These are phyloP conservation scores for Hydrozoanthus gracilis DNA, from an alignment of 92 coral and sea anemone genomes.

Conservation along the genomic window DNA sequence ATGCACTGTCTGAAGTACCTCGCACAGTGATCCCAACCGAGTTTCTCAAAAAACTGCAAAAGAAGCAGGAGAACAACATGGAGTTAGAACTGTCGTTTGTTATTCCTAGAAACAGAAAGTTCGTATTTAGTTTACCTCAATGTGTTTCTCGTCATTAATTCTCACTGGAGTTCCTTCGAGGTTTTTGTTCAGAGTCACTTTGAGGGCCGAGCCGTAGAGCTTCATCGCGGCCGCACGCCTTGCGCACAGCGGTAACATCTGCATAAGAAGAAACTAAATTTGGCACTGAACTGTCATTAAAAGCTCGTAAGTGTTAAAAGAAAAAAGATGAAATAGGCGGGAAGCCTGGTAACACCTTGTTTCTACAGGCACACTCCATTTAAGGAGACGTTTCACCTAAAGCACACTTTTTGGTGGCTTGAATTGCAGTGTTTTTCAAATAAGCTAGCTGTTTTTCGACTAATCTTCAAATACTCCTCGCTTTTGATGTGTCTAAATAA, in stretches of 20 bases:
- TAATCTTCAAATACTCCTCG: no score
- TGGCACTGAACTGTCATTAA: no score
- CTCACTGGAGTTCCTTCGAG: constrained; percentile 48
- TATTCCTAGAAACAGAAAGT: not conserved
- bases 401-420: no score
- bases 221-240: constrained; percentile 48
- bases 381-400: no score
- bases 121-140: constrained; percentile 15
- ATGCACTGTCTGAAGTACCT: constrained; percentile 70
- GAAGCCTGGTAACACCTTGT: no score
- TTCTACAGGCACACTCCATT: no score
- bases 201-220: constrained; percentile 32
- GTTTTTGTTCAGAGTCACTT: constrained; percentile 35
- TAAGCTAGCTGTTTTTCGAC: no score
- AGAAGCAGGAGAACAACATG: constrained; percentile 11
- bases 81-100: not conserved
- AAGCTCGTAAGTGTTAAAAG: no score
- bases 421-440: no score
- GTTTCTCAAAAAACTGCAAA: constrained; percentile 84
- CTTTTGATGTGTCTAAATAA: no score
- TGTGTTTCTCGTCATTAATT: constrained; percentile 44
- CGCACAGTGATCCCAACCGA: constrained; percentile 89
- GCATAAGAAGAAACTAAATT: not conserved
- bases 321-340: no score
- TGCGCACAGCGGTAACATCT: constrained; percentile 38